These are phyloP conservation scores for Haliclona indistincta DNA, from an alignment of 37 sponge, comb jelly and placozoan genomes.

Conservation along the genomic window DNA sequence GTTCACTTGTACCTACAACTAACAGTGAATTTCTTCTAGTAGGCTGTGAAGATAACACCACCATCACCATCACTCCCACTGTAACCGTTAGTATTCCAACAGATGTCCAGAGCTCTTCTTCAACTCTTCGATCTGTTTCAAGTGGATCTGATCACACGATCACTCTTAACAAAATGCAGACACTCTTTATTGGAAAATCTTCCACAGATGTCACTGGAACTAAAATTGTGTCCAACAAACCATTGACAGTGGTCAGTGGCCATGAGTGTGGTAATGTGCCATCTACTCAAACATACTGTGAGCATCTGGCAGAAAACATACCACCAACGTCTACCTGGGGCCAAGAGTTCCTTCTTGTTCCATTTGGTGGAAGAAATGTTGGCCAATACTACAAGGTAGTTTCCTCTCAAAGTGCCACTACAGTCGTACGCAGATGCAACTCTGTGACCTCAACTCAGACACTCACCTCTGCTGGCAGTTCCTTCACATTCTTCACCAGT, in stretches of 20 bases:
- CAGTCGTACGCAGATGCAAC: too few species aligned
- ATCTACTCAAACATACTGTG: background rate
- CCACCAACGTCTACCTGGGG: conserved; percentile 2
- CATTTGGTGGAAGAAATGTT: background rate
- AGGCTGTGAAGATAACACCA: background rate
- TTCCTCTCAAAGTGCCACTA: too few species aligned
- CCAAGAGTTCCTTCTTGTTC: background rate
- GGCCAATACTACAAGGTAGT: conserved; percentile 4
- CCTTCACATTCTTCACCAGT: too few species aligned
- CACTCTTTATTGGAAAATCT: background rate
- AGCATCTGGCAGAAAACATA: background rate
- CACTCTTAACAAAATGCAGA: background rate
- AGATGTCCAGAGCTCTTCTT: background rate
- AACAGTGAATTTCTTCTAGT: too few species aligned
- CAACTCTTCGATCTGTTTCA: background rate
- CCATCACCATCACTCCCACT: background rate
- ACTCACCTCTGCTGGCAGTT: too few species aligned
- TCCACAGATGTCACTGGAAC: background rate
- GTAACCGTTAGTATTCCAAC: background rate
- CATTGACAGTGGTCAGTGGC: conserved; percentile 1
- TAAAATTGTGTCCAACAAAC: conserved; percentile 3
- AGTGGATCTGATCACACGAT: background rate
- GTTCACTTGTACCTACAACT: too few species aligned
- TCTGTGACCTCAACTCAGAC: too few species aligned
- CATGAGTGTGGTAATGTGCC: background rate